A percentile compares a stretch with the other conserved stretches of the same genome.
These are phyloP conservation scores for Calidris pugnax DNA, from an alignment of 2,113 vertebrate genomes.

Conservation along the genomic window DNA sequence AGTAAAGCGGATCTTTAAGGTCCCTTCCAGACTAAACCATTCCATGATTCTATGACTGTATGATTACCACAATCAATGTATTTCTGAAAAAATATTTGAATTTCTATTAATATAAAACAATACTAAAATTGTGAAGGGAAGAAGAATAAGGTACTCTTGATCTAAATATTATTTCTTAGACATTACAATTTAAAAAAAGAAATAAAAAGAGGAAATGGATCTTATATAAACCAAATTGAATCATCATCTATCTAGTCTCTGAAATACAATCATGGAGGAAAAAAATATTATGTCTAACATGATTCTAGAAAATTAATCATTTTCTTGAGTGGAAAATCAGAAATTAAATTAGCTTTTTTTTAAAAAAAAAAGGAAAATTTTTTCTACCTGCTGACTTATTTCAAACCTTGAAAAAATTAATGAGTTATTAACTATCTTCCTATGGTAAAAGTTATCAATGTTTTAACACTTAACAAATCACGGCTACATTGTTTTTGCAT, in stretches of 20 bases:
- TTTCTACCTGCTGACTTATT: neutral
- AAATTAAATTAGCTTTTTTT: neutral
- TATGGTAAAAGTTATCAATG: neutral
- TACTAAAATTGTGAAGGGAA: neutral
- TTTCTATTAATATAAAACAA: neutral
- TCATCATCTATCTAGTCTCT: neutral
- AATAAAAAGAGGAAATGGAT: neutral
- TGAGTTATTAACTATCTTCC: neutral
- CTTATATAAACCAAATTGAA: neutral
- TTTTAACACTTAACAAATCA: neutral
- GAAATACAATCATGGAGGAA: neutral
- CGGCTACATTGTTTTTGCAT: neutral
- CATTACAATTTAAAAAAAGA: neutral
- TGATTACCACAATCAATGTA: neutral
- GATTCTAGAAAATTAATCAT: neutral
- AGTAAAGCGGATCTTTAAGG: neutral
- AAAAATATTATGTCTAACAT: neutral
- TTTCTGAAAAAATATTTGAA: neutral
- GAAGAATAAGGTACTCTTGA: neutral
- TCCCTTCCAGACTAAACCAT: neutral
- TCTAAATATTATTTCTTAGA: neutral
- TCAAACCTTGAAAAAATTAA: neutral
- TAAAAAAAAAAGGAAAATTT: fast-evolving
- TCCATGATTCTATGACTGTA: neutral
- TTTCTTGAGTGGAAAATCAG: neutral